Evolutionary conservation across 2,113 vertebrate species (phyloP).

Genomic region (Laticauda colubrina): DNA sequence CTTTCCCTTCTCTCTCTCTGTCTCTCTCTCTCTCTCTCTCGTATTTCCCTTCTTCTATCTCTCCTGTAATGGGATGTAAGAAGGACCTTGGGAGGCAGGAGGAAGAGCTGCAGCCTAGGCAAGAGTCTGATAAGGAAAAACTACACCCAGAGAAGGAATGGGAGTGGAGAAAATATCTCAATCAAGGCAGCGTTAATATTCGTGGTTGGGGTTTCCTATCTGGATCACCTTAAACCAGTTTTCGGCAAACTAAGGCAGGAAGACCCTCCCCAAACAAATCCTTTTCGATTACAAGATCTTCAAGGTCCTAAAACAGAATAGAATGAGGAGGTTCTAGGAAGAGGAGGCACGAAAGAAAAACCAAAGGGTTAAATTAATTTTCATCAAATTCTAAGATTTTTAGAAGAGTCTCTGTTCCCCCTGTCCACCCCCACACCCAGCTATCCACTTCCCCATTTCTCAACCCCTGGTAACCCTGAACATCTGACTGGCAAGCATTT

Average conservation of each 20-base stretch:
- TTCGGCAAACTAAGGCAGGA: background rate
- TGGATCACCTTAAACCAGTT: background rate
- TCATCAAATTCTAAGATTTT: conserved; percentile 74
- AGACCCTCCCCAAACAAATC: background rate
- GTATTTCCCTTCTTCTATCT: background rate
- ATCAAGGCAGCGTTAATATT: background rate
- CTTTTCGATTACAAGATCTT: background rate
- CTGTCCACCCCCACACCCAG: background rate
- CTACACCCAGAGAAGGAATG: background rate
- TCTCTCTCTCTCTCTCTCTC: too few species aligned
- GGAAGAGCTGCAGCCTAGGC: background rate
- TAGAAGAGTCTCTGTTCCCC: conserved; percentile 47
- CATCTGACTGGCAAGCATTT: conserved; percentile 79
- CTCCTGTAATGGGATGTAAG: background rate
- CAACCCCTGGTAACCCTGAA: conserved; percentile 59
- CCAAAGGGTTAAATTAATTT: conserved; percentile 75
- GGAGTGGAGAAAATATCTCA: background rate
- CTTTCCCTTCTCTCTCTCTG: too few species aligned
- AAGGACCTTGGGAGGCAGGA: background rate
- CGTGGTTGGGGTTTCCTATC: background rate
- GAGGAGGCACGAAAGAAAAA: background rate
- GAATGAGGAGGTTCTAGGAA: background rate
- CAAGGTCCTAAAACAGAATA: background rate
- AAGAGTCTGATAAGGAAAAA: background rate
- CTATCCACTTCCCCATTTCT: conserved; percentile 27